Evolutionary conservation across 2,797 vertebrate genomes (phyloP), one percentile per base, ranked within the genome.

Genomic region (Clarias pachynema): DNA sequence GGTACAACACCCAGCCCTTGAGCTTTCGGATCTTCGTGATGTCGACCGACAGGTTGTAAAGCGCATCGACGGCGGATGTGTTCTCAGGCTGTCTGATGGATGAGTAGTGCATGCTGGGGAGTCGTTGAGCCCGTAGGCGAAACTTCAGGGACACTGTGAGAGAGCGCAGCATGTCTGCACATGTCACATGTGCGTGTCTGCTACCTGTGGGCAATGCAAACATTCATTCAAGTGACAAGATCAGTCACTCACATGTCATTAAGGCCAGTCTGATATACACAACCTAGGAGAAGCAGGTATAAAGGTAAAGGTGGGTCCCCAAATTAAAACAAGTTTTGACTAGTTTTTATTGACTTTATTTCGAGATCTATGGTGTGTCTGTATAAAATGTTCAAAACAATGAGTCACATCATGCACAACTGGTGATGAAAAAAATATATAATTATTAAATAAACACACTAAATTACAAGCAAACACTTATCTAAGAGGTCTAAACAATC

Each of bases 1-100:
- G 95, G 83, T 90, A 89, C 82, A 99, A 95, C 18, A 99, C 96
- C 97, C 98, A 99, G 82, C 94, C 93, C 72, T 97, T 99, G 7
- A 96, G 86, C 86, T 96, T 94, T 9, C 96, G 95, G 44, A 99
- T 93, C 88, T 97, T 99, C 9, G 93, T 94, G 86, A 99, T 31
- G 85, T 99, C 96, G n/a, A 98, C 96, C 3, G 95, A 96, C 74
- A 98, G 91, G 31, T 91, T 89, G 53, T 89, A 93, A 57, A 99
- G 95, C 65, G 89, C 93, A 82, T 96, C 93, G 1, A 98, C 89
- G 0, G 96, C 96, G 87, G 91, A 91, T 70, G 91, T 92, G 86
- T 99, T 98, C 93, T 99, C 98, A n/a, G 70, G 83, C 20, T 90
- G 89, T 87, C 56, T 88, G 75, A 87, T 66, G 0, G 90, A 92